Base-by-base conservation (phyloP, 2,113 vertebrate genomes). In the Nothobranchius furzeri region DNA sequence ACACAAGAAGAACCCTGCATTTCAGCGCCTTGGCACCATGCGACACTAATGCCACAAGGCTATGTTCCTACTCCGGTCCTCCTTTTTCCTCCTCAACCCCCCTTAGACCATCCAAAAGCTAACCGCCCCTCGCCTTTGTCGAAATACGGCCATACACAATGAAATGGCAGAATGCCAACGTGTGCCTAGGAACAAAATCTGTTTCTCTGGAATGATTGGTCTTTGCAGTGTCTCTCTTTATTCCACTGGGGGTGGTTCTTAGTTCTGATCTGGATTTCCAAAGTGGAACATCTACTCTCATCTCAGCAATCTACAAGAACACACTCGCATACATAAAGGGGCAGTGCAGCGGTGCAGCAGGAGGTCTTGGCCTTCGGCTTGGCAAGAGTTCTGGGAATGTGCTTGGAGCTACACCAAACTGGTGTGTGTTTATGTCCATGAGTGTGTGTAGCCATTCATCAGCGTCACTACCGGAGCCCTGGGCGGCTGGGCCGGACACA, bases 391-490 rank as follows among this genome's bases (percentile, higher is more conserved):
- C 73, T 64, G 75, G 78, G 83, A 91, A 86, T 90, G 75, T 67
- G 73, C 81, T 78, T 69, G 76, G 85, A 75, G 75, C 59, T 13
- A 53, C 70, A 83, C 71, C 55, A 77, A 82, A 78, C 60, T 75
- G 70, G 59, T 52, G 60, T 57, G 46, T 61, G 66, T 64, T 61
- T 37, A 60, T 48, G 53, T 61, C 63, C 57, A 55, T 48, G 71
- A 43, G 69, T 69, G 46, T 56, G 69, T 69, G 58, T 15, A 63
- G 43, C 69, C 75, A 83, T 87, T 85, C 85, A 89, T 85, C 78
- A 89, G 79, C 73, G 64, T 87, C 82, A 87, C 84, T 86, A 86
- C 88, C 81, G 84, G 86, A 90, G 88, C 81, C 84, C 84, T 88
- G 84, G 86, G 86, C 68, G 64, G 78, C 75, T 85, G 68, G 78